phyloP scores from a whole-genome alignment of 2,113 vertebrate genomes.

The Amphiprion percula region DNA sequence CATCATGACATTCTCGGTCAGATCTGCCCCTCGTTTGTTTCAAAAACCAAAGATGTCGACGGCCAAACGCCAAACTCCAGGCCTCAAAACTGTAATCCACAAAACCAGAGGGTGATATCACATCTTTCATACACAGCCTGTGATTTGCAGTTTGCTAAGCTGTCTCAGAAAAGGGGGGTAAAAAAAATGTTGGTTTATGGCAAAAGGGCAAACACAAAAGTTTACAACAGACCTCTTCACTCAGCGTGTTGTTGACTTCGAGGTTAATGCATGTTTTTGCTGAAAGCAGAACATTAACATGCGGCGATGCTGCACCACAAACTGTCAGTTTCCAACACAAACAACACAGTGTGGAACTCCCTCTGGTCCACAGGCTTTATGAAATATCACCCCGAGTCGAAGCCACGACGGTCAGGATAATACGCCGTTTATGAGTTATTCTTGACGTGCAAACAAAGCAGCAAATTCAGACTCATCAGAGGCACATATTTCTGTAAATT shows the following conservation, averaged over 20 bases:
- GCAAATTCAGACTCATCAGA: background rate
- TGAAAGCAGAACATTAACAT: constrained; percentile 20
- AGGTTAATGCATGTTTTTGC: constrained; percentile 7
- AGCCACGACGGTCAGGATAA: background rate
- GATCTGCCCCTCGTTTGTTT: too few species aligned
- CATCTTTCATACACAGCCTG: background rate
- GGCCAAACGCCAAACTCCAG: too few species aligned
- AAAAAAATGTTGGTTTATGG: background rate
- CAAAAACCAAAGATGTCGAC: too few species aligned
- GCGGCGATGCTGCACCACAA: background rate
- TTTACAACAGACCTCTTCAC: background rate
- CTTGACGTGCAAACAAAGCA: constrained; percentile 1
- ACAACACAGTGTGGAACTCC: constrained; percentile 10
- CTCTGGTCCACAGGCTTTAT: background rate
- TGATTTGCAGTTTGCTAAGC: background rate
- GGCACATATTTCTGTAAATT: background rate
- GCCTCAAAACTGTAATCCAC: too few species aligned
- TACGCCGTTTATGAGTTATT: accelerated
- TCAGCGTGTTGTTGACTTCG: background rate
- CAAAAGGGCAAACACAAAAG: background rate
- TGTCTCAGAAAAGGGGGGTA: background rate
- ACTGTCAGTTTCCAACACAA: constrained; percentile 12
- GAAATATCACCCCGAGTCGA: constrained; percentile 17
- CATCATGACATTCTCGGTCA: too few species aligned
- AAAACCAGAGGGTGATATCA: too few species aligned